These are phyloP conservation scores for Hystrix brachyura DNA, from an alignment of 2,113 vertebrate species.

Conservation along the genomic window DNA sequence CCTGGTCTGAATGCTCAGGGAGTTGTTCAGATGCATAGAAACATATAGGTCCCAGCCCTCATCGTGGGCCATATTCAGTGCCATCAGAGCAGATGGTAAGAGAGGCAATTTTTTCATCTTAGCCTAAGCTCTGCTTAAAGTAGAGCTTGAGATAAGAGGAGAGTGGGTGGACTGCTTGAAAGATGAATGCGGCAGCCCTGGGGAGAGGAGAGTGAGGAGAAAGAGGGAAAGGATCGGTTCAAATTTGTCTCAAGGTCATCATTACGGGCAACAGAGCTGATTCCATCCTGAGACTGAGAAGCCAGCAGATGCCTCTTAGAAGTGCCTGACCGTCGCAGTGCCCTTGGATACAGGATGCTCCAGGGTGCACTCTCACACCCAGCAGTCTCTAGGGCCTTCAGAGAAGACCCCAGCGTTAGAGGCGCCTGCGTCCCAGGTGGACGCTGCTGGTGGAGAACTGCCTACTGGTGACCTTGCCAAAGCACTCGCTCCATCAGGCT, in stretches of 20 bases:
- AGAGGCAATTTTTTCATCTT: neutral
- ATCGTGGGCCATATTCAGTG: no score
- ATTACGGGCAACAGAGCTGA: neutral
- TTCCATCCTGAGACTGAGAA: neutral
- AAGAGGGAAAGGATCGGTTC: neutral
- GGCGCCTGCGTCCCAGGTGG: no score
- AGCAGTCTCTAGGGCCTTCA: neutral
- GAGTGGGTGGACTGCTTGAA: neutral
- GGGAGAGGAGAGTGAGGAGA: neutral
- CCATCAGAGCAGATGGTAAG: neutral
- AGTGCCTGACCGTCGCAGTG: neutral
- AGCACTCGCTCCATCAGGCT: neutral
- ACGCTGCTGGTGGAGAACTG: neutral
- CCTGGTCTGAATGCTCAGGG: neutral
- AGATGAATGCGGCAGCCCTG: no score
- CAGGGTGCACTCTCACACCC: neutral
- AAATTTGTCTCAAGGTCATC: neutral
- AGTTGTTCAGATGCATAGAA: neutral
- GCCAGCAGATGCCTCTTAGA: neutral
- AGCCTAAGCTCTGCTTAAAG: neutral
- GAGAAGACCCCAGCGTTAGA: neutral
- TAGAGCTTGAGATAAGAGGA: neutral
- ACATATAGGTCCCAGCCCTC: accelerated
- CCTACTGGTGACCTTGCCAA: neutral
- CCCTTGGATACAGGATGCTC: neutral